Evolutionary conservation across 2,797 vertebrate species (phyloP).

Genomic region (Centroberyx gerrardi): DNA sequence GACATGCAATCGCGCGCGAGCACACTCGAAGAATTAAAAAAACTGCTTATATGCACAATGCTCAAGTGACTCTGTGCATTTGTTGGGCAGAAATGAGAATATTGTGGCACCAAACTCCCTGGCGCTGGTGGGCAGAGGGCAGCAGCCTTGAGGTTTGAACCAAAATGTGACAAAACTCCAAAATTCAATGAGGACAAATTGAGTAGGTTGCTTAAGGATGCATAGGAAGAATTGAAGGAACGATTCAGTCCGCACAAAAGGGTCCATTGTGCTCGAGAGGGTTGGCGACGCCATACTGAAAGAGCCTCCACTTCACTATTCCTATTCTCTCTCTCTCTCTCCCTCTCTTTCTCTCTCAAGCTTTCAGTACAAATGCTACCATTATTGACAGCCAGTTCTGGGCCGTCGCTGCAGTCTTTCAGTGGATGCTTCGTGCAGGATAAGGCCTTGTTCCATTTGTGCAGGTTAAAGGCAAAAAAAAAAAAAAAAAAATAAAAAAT

Average conservation of each 20-base stretch:
- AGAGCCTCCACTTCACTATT: conserved; percentile 52
- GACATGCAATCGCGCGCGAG: background rate
- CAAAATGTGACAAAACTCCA: conserved; percentile 51
- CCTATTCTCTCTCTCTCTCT: conserved; percentile 7
- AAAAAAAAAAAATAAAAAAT: background rate
- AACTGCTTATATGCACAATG: background rate
- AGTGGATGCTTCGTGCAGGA: conserved; percentile 20
- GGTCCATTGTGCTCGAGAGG: conserved; percentile 19
- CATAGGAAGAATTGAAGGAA: background rate
- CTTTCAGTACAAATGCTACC: conserved; percentile 38
- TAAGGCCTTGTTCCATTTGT: conserved; percentile 44
- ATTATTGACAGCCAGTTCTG: conserved; percentile 15
- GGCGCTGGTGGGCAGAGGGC: conserved; percentile 30
- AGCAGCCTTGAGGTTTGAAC: conserved; percentile 61
- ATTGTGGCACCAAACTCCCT: conserved; percentile 7
- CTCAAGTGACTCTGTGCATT: conserved; percentile 20
- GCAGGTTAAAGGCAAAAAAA: conserved; percentile 37
- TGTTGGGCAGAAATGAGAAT: conserved; percentile 6
- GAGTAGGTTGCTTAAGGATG: conserved; percentile 38
- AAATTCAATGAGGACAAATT: conserved; percentile 19
- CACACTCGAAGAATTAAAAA: background rate
- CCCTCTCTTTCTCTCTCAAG: conserved; percentile 16
- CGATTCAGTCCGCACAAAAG: background rate
- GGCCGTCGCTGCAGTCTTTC: conserved; percentile 23
- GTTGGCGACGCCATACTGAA: conserved; percentile 32